Conservation (phyloP, 2,797 vertebrate genomes). For the Silurus lanzhouensis region DNA sequence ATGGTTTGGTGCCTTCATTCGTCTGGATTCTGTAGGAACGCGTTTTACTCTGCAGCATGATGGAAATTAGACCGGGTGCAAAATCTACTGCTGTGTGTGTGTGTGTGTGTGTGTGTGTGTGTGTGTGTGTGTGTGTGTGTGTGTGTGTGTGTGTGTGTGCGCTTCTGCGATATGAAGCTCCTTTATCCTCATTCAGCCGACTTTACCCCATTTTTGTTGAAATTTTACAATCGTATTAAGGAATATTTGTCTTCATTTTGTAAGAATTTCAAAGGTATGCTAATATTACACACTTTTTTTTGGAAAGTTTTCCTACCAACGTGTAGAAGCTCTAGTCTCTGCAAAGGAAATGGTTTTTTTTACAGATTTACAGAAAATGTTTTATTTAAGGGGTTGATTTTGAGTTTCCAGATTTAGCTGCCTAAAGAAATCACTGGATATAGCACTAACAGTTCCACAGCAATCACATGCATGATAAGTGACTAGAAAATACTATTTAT, state of each 20-base stretch:
- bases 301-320: background rate
- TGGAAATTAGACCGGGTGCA: background rate
- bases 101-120: slow-evolving; percentile 1
- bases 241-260: slow-evolving; percentile 14
- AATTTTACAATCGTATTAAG: background rate
- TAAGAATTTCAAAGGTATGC: background rate
- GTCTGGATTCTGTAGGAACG: background rate
- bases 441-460: background rate
- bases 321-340: background rate
- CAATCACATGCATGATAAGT: background rate
- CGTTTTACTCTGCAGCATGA: slow-evolving; percentile 4
- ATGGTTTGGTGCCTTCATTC: background rate
- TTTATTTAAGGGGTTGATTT: background rate
- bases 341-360: no score
- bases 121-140: background rate
- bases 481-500: background rate
- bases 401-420: background rate
- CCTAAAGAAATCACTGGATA: background rate
- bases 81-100: background rate
- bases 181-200: background rate
- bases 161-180: background rate
- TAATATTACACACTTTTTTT: background rate
- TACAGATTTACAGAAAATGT: background rate
- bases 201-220: background rate
- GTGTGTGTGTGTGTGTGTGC: background rate